phyloP scores from a whole-genome alignment of 2,113 vertebrate genomes.

The Pygoscelis antarcticus region DNA sequence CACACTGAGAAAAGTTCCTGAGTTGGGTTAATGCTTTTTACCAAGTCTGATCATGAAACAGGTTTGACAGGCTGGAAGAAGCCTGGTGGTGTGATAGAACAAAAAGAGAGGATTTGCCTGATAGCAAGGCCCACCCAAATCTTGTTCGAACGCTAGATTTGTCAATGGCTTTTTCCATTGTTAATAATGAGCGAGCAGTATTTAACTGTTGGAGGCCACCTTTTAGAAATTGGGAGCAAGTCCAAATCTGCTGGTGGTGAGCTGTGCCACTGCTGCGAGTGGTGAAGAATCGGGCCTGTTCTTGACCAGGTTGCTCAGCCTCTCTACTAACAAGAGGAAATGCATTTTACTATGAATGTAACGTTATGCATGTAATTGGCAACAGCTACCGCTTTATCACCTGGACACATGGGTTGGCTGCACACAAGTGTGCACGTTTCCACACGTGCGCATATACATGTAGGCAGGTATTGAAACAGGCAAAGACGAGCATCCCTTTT shows the following conservation, averaged over 20 bases:
- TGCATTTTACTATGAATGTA: not conserved
- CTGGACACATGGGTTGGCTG: not conserved
- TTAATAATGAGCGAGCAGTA: not conserved
- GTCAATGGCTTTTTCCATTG: conserved; percentile 24
- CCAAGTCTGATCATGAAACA: conserved; percentile 52
- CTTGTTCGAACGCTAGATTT: not conserved
- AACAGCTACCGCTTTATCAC: not conserved
- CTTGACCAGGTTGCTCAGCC: not conserved
- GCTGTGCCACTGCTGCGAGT: not conserved
- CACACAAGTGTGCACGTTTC: not conserved
- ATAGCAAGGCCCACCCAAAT: not conserved
- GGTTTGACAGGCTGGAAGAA: conserved; percentile 46
- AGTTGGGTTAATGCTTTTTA: conserved; percentile 29
- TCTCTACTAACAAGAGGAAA: not conserved
- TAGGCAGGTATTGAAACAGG: not conserved
- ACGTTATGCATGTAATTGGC: not conserved
- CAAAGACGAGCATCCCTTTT: not conserved
- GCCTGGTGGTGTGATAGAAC: conserved; percentile 4
- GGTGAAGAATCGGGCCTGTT: not conserved
- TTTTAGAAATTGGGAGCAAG: not conserved
- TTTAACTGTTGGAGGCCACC: not conserved
- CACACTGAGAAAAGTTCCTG: conserved; percentile 23
- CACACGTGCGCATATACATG: not conserved
- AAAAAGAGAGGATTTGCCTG: conserved; percentile 29
- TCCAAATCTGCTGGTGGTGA: not conserved